Evolutionary conservation across 1,140 invertebrate genomes (phyloP), one percentile per base, ranked within the genome.

Genomic region (Plectus sambesii): DNA sequence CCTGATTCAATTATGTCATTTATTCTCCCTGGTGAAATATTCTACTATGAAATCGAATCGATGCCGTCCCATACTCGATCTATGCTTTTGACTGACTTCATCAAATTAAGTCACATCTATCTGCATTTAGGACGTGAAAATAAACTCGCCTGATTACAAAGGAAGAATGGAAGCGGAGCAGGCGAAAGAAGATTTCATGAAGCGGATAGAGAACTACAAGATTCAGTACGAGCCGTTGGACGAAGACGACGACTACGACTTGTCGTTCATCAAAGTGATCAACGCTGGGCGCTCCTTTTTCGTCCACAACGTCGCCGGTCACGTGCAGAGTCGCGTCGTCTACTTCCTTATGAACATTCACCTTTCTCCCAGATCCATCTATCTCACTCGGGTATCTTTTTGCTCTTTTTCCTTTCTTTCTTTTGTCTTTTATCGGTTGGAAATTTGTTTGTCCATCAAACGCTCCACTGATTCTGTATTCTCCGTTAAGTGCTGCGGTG

Each of bases 261-360:
- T 74, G 80, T 63, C 79, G 80, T 99, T 89, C 65, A 94, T 98
- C 82, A 93, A 97, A 72, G 62, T 66, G 3, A 68, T 89, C 71
- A 93, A 99, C 72, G 90, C 90, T 2, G 80, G 77, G 45, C 73
- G 74, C 50, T 63, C 71, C 29, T 77, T 74, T 51, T 68, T 74
- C 12, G 74, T 76, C 20, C 74, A 77, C 49, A 71, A 73, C 58
- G 60, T 77, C 37, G 66, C 70, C 60, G 76, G 93, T 2, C 93
- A 98, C 69, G 87, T 99, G 63, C 89, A 98, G 60, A 89, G 87
- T 51, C 77, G 93, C 50, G 94, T 98, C 62, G 90, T 96, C 2
- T 98, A 98, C 71, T 98, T 97, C 72, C 75, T 98, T n/a, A 99
- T 99, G 94, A 99, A 99, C 70, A 98, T 97, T 69, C 92, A 98